Evolutionary conservation across 1,140 invertebrate genomes (phyloP).

Genomic region (Asbolus verrucosus): DNA sequence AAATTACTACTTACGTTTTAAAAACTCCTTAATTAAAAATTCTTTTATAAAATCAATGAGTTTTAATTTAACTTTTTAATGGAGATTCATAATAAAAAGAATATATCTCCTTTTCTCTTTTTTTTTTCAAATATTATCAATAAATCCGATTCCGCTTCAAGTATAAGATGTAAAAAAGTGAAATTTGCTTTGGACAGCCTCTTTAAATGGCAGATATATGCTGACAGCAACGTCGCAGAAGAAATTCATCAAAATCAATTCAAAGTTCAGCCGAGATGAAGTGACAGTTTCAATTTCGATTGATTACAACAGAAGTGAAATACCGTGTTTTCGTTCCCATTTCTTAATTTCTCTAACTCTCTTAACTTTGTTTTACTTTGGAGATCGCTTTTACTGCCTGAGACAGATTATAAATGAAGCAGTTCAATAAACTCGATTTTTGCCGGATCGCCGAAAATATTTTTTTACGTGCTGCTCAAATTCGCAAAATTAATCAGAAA

Average conservation of each 20-base stretch:
- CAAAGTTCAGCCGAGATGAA: conserved; percentile 7
- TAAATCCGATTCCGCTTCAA: neutral
- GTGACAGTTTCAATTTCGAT: conserved; percentile 40
- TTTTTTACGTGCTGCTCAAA: too few species aligned
- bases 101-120: too few species aligned
- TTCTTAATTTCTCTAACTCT: conserved; percentile 43
- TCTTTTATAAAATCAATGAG: neutral
- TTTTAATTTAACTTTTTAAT: too few species aligned
- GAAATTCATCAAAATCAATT: conserved; percentile 8
- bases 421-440: conserved; percentile 14
- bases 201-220: too few species aligned
- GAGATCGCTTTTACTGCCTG: conserved; percentile 22
- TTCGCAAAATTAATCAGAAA: too few species aligned
- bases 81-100: too few species aligned
- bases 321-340: conserved; percentile 26
- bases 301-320: conserved; percentile 44
- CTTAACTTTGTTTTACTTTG: conserved; percentile 15
- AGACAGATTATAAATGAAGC: conserved; percentile 27
- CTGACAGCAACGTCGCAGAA: neutral
- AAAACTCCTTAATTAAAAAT: conserved; percentile 26
- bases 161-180: too few species aligned
- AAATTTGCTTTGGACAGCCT: too few species aligned
- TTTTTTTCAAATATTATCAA: too few species aligned
- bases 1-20: conserved; percentile 1
- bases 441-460: too few species aligned